Percentiles rank a stretch among this genome's conserved stretches.
These are phyloP conservation scores for Holothuria scabra DNA, from an alignment of 53 echinoderm and acorn worm species.

Conservation along the genomic window DNA sequence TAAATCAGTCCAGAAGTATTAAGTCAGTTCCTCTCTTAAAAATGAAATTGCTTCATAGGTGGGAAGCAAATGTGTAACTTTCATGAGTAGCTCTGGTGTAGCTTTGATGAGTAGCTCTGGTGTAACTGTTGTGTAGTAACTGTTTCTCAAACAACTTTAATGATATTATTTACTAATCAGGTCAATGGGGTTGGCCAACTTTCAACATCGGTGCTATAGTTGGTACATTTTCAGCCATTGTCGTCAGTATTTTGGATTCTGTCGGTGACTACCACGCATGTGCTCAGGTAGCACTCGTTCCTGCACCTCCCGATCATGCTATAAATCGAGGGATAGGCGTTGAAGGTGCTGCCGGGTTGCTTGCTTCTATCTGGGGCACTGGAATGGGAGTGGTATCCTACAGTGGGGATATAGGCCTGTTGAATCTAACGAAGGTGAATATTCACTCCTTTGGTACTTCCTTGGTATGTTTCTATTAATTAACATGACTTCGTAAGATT, in stretches of 20 bases:
- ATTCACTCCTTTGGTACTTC: too few species aligned
- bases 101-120: too few species aligned
- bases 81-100: too few species aligned
- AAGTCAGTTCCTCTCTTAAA: too few species aligned
- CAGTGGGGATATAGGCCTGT: constrained; percentile 61
- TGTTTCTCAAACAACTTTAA: too few species aligned
- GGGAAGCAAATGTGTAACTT: too few species aligned
- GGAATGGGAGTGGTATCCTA: constrained; percentile 62
- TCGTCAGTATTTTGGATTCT: constrained; percentile 70
- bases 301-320: constrained; percentile 71
- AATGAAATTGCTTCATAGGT: too few species aligned
- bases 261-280: constrained; percentile 81
- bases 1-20: too few species aligned
- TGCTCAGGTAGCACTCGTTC: constrained; percentile 61
- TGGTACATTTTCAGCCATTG: constrained; percentile 59
- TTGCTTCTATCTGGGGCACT: constrained; percentile 64
- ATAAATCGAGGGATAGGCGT: constrained; percentile 66
- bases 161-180: constrained; percentile 4
- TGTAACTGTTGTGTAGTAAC: too few species aligned
- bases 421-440: constrained; percentile 71
- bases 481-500: too few species aligned
- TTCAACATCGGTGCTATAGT: constrained; percentile 46
- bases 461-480: too few species aligned
- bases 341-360: constrained; percentile 62
- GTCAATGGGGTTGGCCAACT: constrained; percentile 79